phyloP scores from a whole-genome alignment of 2,113 vertebrate species.

The Chionis minor region DNA sequence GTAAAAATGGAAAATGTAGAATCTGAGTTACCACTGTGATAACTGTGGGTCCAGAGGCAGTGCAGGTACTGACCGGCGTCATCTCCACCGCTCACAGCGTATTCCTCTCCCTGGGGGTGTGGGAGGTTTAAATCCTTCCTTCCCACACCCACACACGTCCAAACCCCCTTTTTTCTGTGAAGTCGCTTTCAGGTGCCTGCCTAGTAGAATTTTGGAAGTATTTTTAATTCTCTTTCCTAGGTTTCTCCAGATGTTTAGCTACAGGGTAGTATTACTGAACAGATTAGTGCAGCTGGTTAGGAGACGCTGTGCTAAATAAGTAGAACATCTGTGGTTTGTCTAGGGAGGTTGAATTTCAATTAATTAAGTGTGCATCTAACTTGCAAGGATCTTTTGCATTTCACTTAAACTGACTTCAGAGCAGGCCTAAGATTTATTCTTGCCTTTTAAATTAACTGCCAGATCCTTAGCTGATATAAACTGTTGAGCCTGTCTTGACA shows the following conservation, averaged over 20 bases:
- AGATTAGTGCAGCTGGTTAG: constrained; percentile 76
- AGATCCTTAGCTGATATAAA: background rate
- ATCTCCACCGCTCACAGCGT: background rate
- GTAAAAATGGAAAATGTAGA: background rate
- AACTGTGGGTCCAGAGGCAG: background rate
- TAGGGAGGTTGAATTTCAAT: constrained; percentile 71
- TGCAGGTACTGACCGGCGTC: background rate
- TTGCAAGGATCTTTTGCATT: constrained; percentile 66
- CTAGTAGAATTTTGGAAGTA: background rate
- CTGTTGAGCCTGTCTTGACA: background rate
- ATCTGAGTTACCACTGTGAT: background rate
- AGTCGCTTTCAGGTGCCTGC: constrained; percentile 56
- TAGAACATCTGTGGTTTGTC: constrained; percentile 74
- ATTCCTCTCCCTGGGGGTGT: background rate
- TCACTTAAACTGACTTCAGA: constrained; percentile 49
- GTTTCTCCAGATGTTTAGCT: constrained; percentile 83
- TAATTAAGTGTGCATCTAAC: constrained; percentile 68
- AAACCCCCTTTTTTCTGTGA: background rate
- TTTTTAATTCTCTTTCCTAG: constrained; percentile 64
- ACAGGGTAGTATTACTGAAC: constrained; percentile 71
- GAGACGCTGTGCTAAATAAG: constrained; percentile 67
- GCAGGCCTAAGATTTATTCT: constrained; percentile 32
- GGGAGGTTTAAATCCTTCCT: background rate
- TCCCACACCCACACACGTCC: accelerated
- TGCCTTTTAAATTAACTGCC: constrained; percentile 58